A percentile compares a stretch with the other conserved stretches of the same genome.
These are phyloP conservation scores for Drosophila monieri DNA, from an alignment of 2,888 invertebrate genomes.

Conservation along the genomic window DNA sequence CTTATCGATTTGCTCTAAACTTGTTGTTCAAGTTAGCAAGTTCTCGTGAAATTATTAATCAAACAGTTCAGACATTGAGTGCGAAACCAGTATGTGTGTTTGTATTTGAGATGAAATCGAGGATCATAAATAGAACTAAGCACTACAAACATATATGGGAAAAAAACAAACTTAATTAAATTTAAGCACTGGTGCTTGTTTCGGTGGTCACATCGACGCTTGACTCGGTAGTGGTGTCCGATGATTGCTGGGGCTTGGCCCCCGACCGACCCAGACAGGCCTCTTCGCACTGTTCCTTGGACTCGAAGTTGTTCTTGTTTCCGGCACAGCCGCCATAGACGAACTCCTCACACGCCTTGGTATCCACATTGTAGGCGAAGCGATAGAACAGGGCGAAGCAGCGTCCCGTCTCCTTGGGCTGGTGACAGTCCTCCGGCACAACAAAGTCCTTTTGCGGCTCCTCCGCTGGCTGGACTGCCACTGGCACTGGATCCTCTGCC, in stretches of 20 bases:
- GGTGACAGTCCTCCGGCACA: conserved; percentile 85
- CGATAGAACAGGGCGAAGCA: conserved; percentile 86
- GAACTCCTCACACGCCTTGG: conserved; percentile 88
- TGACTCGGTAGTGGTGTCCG: conserved; percentile 32
- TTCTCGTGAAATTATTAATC: conserved; percentile 42
- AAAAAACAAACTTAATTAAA: not conserved
- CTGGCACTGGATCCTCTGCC: conserved; percentile 4
- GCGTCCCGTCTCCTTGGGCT: conserved; percentile 88
- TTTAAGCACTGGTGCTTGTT: conserved; percentile 9
- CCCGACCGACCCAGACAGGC: conserved; percentile 83
- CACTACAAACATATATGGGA: conserved; percentile 16
- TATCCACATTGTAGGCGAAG: conserved; percentile 78
- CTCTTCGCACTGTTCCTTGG: conserved; percentile 86
- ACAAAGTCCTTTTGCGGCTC: conserved; percentile 13
- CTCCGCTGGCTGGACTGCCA: not conserved
- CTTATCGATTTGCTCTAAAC: conserved; percentile 41
- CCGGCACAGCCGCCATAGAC: conserved; percentile 91
- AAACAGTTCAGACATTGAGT: conserved; percentile 21
- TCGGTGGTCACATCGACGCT: conserved; percentile 42
- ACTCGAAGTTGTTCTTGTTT: conserved; percentile 91
- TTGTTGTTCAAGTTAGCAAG: conserved; percentile 59
- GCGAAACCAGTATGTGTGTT: not conserved
- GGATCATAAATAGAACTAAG: conserved; percentile 28
- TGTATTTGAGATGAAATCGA: conserved; percentile 9
- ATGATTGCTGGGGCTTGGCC: conserved; percentile 6